Conservation (phyloP, 2,888 invertebrate genomes). For the Heliconius ismenius region DNA sequence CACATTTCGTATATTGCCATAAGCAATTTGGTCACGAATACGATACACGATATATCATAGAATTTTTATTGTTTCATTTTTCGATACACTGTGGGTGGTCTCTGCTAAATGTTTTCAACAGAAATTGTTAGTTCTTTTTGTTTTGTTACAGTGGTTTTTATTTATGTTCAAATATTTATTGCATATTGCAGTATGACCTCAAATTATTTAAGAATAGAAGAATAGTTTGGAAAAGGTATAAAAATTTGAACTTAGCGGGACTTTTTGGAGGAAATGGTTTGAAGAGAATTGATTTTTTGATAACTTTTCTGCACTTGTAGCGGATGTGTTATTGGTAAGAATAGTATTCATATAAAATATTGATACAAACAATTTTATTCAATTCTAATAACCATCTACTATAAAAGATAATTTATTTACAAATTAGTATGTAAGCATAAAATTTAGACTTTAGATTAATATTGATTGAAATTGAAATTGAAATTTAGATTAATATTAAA, state of each 20-base stretch:
- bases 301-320: too few species aligned
- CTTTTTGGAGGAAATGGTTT: too few species aligned
- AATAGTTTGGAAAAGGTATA: neutral
- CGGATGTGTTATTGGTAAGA: too few species aligned
- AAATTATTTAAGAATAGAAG: neutral
- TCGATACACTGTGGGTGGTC: constrained; percentile 11
- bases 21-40: neutral
- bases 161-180: too few species aligned
- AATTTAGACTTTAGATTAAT: neutral
- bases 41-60: constrained; percentile 10
- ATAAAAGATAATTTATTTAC: neutral
- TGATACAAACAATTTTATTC: too few species aligned
- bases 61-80: constrained; percentile 14
- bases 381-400: neutral
- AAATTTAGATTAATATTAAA: neutral
- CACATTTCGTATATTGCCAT: neutral
- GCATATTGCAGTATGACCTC: too few species aligned
- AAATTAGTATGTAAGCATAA: neutral
- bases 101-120: constrained; percentile 6
- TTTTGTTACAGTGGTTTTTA: neutral
- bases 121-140: neutral
- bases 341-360: too few species aligned
- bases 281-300: too few species aligned
- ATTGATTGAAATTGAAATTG: too few species aligned
- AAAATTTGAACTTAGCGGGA: too few species aligned